A percentile compares a stretch with the other conserved stretches of the same genome.
phyloP scores from a whole-genome alignment of 2,113 vertebrate genomes.

The Engraulis encrasicolus region DNA sequence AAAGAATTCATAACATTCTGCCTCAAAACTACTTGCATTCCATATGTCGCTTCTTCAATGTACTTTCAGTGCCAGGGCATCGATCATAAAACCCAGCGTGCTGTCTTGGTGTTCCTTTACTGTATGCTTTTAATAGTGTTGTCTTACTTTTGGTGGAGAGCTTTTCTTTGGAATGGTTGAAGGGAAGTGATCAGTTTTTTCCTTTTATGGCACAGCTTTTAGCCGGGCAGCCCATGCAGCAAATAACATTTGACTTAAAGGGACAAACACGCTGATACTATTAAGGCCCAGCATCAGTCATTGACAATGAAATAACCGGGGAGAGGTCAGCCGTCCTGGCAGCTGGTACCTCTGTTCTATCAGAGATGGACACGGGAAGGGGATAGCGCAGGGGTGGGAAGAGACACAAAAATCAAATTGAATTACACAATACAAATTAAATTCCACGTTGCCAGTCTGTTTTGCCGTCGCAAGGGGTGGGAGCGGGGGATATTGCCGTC shows the following conservation, averaged over 20 bases:
- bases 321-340: slow-evolving; percentile 35
- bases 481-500: slow-evolving; percentile 40
- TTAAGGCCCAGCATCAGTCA: slow-evolving; percentile 48
- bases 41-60: slow-evolving; percentile 25
- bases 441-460: slow-evolving; percentile 40
- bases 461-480: slow-evolving; percentile 35
- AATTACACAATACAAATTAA: slow-evolving; percentile 58
- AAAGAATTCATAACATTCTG: slow-evolving; percentile 20
- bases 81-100: slow-evolving; percentile 48
- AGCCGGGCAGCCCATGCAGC: slow-evolving; percentile 23
- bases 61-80: slow-evolving; percentile 42
- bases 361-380: slow-evolving; percentile 45
- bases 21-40: slow-evolving; percentile 21
- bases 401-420: slow-evolving; percentile 42
- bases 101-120: slow-evolving; percentile 10
- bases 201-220: slow-evolving; percentile 28
- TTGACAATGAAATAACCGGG: slow-evolving; percentile 34
- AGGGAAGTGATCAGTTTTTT: slow-evolving; percentile 8
- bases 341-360: slow-evolving; percentile 45
- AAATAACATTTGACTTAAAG: slow-evolving; percentile 45
- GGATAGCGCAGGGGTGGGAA: slow-evolving; percentile 29
- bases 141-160: slow-evolving; percentile 10
- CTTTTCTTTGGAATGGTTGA: slow-evolving; percentile 14
- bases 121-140: slow-evolving; percentile 26
- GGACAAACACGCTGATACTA: slow-evolving; percentile 30